Percentiles rank a stretch among this genome's conserved stretches.
These are phyloP conservation scores for Hylaea fasciaria DNA, from an alignment of 2,888 invertebrate genomes.

Conservation along the genomic window DNA sequence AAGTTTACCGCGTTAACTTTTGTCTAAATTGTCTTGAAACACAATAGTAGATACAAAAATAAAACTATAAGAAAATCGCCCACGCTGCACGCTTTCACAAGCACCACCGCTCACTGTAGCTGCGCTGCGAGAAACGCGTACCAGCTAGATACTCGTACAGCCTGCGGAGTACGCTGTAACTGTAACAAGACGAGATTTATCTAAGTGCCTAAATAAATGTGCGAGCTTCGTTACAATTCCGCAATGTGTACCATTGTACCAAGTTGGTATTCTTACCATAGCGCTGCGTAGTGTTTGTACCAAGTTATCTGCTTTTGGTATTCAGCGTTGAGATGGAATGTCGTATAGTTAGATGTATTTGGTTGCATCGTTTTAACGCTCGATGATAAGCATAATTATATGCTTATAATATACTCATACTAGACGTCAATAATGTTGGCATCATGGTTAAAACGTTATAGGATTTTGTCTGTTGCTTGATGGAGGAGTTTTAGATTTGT, in stretches of 20 bases:
- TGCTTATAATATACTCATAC: no score
- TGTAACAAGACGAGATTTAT: conserved; percentile 64
- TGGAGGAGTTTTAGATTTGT: no score
- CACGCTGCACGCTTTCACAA: neutral
- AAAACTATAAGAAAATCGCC: neutral
- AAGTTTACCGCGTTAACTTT: no score
- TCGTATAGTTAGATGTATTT: no score
- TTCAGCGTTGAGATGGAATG: no score
- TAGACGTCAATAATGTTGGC: no score
- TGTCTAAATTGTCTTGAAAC: no score
- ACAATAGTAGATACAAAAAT: no score
- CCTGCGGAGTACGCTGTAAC: conserved; percentile 49
- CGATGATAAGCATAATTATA: no score
- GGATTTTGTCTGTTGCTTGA: no score
- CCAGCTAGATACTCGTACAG: conserved; percentile 43
- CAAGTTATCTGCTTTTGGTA: neutral
- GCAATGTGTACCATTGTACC: conserved; percentile 14
- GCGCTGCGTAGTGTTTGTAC: neutral
- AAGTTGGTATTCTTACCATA: conserved; percentile 3
- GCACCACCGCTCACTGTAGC: neutral
- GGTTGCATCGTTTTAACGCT: no score
- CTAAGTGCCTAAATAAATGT: conserved; percentile 66
- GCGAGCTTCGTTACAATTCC: conserved; percentile 40
- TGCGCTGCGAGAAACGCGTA: conserved; percentile 18
- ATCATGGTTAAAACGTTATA: no score